Evolutionary conservation across 2,888 invertebrate genomes (phyloP), one percentile per base, ranked within the genome.

Genomic region (Zygaena filipendulae): DNA sequence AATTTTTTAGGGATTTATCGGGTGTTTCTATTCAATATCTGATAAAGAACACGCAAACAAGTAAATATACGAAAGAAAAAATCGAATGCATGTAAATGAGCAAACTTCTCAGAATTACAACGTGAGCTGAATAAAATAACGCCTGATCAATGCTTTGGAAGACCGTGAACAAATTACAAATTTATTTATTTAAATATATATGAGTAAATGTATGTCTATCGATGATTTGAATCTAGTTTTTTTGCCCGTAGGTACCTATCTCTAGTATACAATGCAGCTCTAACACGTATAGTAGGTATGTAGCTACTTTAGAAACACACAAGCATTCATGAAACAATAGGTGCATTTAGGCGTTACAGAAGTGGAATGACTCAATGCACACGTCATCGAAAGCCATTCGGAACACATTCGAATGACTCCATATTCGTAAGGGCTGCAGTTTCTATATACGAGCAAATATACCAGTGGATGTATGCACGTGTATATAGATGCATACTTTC

Each of bases 331-430:
- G 55, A 60, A 74, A 77, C 75, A 79, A 79, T 67, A 54, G 71
- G 49, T 52, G 57, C 72, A 70, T 72, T 77, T 67, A 70, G 66
- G 51, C 53, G 43, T 56, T 68, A 68, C 69, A 72, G 70, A 74
- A 66, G 58, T 59, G 59, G 66, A 70, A 62, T 59, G 53, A 54
- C 59, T 68, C 59, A 51, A 56, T 50, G 63, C 62, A 66, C 60
- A 70, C 64, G 66, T 72, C 74, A 77, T 77, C 74, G 75, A 77
- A 74, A 72, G 62, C 67, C 59, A 64, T 72, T 75, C 54, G 59
- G 62, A 67, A 62, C 54, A 68, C 67, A 62, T 66, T 52, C 58
- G 51, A 66, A 58, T 59, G 60, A 62, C 56, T 59, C 49, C 54
- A 55, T 50, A 57, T 57, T 55, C 52, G 53, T 46, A 54, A 58